Percentiles rank a stretch among this genome's conserved stretches.
Evolutionary conservation across 2,113 vertebrate species (phyloP).

Genomic region (Corynorhinus townsendii): DNA sequence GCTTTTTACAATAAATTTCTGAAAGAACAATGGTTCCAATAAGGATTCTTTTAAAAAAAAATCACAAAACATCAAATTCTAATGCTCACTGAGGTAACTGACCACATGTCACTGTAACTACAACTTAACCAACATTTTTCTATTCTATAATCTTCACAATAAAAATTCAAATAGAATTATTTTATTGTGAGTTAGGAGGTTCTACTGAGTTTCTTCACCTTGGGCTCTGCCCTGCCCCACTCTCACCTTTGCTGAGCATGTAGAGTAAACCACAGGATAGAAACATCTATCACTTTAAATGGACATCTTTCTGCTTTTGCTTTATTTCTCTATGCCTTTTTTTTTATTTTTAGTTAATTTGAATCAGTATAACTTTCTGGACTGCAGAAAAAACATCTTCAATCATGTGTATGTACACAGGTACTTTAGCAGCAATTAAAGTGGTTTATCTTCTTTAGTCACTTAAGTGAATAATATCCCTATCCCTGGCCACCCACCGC

Average conservation of each 20-base stretch:
- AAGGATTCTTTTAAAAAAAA: not conserved
- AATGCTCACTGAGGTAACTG: not conserved
- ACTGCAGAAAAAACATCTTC: not conserved
- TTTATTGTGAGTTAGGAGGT: not conserved
- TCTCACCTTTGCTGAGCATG: not conserved
- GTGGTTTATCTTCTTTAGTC: not conserved
- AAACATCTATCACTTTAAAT: not conserved
- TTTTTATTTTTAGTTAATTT: not conserved
- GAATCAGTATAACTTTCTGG: not conserved
- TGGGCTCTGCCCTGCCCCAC: not conserved
- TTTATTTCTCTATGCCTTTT: not conserved
- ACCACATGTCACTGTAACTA: not conserved
- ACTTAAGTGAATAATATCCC: not conserved
- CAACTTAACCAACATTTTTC: not conserved
- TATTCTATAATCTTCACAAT: not conserved
- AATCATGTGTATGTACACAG: not conserved
- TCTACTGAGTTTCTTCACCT: not conserved
- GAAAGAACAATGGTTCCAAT: not conserved
- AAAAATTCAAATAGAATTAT: not conserved
- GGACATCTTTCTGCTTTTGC: not conserved
- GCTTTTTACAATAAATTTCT: constrained; percentile 23
- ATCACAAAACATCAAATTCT: not conserved
- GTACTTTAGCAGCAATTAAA: not conserved
- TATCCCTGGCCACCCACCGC: not conserved
- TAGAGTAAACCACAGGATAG: not conserved